These are phyloP conservation scores for Aspidapion aeneum DNA, from an alignment of 2,888 invertebrate species.

Conservation along the genomic window DNA sequence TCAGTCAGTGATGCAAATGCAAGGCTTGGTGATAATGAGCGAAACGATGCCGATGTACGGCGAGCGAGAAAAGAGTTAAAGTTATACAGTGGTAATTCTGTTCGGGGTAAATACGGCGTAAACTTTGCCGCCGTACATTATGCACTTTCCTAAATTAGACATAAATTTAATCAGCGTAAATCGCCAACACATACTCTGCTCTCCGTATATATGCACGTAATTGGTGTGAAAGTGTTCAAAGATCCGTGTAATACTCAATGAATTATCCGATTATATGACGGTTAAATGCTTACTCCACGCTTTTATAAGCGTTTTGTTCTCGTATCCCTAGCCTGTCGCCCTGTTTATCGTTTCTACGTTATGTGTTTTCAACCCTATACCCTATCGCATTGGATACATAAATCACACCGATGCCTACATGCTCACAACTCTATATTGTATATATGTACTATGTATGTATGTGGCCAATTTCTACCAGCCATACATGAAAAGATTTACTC, in stretches of 20 bases:
- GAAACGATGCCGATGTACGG: background rate
- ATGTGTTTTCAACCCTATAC: constrained; percentile 22
- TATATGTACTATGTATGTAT: too few relatives aligned
- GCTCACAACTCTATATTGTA: too few relatives aligned
- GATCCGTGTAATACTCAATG: constrained; percentile 25
- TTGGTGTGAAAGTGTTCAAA: constrained; percentile 28
- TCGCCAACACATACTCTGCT: constrained; percentile 24
- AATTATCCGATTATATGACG: constrained; percentile 25
- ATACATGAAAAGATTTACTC: too few relatives aligned
- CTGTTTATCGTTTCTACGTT: constrained; percentile 22
- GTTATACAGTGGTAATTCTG: background rate
- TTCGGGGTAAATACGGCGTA: constrained; percentile 15
- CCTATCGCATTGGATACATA: background rate
- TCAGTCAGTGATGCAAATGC: background rate
- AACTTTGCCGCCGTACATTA: constrained; percentile 19
- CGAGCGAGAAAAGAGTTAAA: constrained; percentile 10
- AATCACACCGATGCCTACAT: background rate
- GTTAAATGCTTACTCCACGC: constrained; percentile 25
- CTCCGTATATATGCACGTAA: too few relatives aligned
- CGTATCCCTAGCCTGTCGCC: constrained; percentile 23
- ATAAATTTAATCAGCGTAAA: constrained; percentile 19
- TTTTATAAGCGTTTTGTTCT: constrained; percentile 25
- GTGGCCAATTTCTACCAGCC: too few relatives aligned
- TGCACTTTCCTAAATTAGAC: constrained; percentile 22
- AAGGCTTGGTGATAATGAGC: background rate